A percentile compares a stretch with the other conserved stretches of the same genome.
Conservation (phyloP, 2,888 invertebrate species). For the Rosalia funebris region DNA sequence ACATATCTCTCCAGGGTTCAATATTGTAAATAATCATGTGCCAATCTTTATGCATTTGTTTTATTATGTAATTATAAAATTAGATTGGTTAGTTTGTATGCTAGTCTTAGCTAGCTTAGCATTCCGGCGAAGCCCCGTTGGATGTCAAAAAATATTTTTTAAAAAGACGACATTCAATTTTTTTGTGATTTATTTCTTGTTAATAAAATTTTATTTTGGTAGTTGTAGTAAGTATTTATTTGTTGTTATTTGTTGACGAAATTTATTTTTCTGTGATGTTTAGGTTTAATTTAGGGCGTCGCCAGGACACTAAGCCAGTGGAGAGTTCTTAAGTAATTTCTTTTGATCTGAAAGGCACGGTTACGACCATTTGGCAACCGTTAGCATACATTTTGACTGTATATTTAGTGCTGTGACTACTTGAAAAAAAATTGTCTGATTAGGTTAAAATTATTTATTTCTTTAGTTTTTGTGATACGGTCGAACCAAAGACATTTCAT, state of each 20-base stretch:
- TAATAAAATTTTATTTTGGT: constrained; percentile 41
- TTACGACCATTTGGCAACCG: constrained; percentile 56
- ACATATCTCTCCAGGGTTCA: constrained; percentile 66
- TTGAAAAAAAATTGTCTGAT: constrained; percentile 59
- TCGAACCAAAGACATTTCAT: constrained; percentile 62
- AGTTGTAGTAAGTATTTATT: constrained; percentile 39
- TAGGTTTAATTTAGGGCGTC: constrained; percentile 39
- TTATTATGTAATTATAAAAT: constrained; percentile 46
- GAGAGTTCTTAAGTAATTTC: constrained; percentile 37
- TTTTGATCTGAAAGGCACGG: constrained; percentile 57
- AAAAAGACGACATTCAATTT: constrained; percentile 37
- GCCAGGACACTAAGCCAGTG: constrained; percentile 13
- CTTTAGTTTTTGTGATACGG: constrained; percentile 62
- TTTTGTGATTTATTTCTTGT: constrained; percentile 39
- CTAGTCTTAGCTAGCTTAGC: constrained; percentile 28
- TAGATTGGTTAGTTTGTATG: constrained; percentile 44
- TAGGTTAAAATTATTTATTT: constrained; percentile 61
- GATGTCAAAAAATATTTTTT: constrained; percentile 38
- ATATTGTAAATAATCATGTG: constrained; percentile 64
- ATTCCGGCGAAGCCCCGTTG: constrained; percentile 20
- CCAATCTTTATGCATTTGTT: constrained; percentile 61
- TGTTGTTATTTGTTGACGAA: constrained; percentile 44
- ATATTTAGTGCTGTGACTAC: constrained; percentile 65
- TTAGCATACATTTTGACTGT: constrained; percentile 60
- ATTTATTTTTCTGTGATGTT: constrained; percentile 44